Conservation (phyloP, 2,888 invertebrate species). For the Drosophila ustulata region DNA sequence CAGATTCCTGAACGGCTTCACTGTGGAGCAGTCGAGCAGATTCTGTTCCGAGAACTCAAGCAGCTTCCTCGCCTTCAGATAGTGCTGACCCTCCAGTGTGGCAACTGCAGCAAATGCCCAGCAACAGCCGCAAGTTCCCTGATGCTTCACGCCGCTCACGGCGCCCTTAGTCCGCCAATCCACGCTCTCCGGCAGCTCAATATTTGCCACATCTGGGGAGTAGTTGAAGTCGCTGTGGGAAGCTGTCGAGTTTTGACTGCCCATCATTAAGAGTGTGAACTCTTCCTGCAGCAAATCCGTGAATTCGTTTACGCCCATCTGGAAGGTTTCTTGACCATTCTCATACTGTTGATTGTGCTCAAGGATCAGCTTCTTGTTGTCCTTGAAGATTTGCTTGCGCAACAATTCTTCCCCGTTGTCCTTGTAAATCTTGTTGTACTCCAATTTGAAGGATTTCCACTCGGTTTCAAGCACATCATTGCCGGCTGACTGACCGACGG, state of each 20-base stretch:
- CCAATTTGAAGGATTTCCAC: conserved; percentile 28
- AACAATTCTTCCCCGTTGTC: conserved; percentile 14
- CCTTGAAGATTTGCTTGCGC: conserved; percentile 31
- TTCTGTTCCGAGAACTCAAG: conserved; percentile 95
- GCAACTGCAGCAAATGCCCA: conserved; percentile 98
- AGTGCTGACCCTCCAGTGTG: conserved; percentile 95
- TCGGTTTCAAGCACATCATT: background rate
- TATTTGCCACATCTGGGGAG: background rate
- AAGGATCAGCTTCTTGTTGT: conserved; percentile 27
- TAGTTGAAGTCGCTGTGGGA: conserved; percentile 4
- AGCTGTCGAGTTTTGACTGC: background rate
- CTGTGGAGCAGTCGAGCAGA: conserved; percentile 93
- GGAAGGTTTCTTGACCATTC: conserved; percentile 13
- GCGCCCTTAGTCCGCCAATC: conserved; percentile 35
- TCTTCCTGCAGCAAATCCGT: conserved; percentile 28
- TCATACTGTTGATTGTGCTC: conserved; percentile 29
- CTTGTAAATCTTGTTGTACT: conserved; percentile 13
- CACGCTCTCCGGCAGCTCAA: conserved; percentile 19
- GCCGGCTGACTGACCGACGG: background rate
- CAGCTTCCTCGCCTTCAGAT: conserved; percentile 91
- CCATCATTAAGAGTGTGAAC: conserved; percentile 4
- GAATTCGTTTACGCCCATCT: conserved; percentile 45
- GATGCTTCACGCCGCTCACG: conserved; percentile 20
- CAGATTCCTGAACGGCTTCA: conserved; percentile 96
- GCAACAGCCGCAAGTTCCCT: conserved; percentile 92